phyloP scores from a whole-genome alignment of 2,888 invertebrate species.

The Rotaria magnacalcarata region DNA sequence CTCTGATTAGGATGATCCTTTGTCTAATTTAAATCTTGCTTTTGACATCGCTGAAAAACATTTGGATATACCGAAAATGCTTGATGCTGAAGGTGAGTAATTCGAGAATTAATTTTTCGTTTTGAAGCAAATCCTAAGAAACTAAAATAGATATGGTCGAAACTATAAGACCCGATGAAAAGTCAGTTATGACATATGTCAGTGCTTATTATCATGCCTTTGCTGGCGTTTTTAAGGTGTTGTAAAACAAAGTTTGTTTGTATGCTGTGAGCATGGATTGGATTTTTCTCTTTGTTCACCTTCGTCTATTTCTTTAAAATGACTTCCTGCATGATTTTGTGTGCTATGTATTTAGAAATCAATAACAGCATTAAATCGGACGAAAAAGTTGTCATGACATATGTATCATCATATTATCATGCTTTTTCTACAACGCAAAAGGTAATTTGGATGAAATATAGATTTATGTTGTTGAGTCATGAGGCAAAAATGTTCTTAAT shows the following conservation, averaged over 20 bases:
- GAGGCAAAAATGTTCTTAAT: too few relatives aligned
- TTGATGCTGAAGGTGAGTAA: slow-evolving; percentile 92
- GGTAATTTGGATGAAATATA: slow-evolving; percentile 1
- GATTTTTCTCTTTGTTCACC: not conserved
- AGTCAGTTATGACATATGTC: slow-evolving; percentile 99
- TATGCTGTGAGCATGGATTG: not conserved
- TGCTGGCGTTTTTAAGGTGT: slow-evolving; percentile 99
- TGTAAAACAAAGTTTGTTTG: not conserved
- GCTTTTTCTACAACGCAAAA: slow-evolving; percentile 71
- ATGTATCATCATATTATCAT: slow-evolving; percentile 98
- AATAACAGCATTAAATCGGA: slow-evolving; percentile 66
- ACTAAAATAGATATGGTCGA: not conserved
- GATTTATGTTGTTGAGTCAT: too few relatives aligned
- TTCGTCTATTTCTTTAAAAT: not conserved
- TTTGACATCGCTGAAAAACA: slow-evolving; percentile 99
- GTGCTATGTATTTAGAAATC: slow-evolving; percentile 44
- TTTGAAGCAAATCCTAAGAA: too few relatives aligned
- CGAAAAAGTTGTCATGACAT: slow-evolving; percentile 97
- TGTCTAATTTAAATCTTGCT: slow-evolving; percentile 97
- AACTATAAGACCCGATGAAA: slow-evolving; percentile 70
- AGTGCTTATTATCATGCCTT: slow-evolving; percentile 99
- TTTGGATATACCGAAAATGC: slow-evolving; percentile 98
- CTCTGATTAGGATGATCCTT: slow-evolving; percentile 73
- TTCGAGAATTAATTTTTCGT: not conserved
- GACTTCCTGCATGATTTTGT: not conserved